Base-by-base conservation (phyloP, 2,797 vertebrate species). In the Hydrophis major region DNA sequence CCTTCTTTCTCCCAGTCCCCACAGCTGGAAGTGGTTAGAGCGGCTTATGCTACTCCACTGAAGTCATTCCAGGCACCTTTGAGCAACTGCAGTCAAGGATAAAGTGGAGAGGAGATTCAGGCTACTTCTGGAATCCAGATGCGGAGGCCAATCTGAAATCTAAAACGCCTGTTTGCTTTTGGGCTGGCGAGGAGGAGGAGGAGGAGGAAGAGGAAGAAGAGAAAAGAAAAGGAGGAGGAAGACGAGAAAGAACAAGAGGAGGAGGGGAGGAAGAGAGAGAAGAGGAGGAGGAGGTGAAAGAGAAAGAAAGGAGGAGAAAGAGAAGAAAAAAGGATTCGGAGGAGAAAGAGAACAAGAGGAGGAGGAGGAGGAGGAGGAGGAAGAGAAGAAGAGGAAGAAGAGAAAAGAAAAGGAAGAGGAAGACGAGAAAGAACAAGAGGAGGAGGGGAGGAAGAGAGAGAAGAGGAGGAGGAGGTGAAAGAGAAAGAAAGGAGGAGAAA, bases 11-110 rank as follows among this genome's bases (percentile, higher is more conserved):
- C 89, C 94, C 95, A 94, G 91, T 91, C 90, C 89, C 93, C 90
- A 89, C 98, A 99, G 98, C 98, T 98, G 98, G 97, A 98, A 97
- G 97, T 98, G 95, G 97, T 98, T 98, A 98, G 96, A 97, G 94
- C 32, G 93, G 95, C 94, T 97, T 96, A 95, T 95, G 97, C 96
- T 96, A 96, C 95, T 95, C 96, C 97, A 97, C 96, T 96, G 96
- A 96, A 96, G 94, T 96, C 96, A 93, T 95, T 97, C 90, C 92
- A 95, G 96, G 96, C 93, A 89, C 90, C 87, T 91, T 53, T n/a
- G 50, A 91, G 87, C 57, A 89, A 93, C 89, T 25, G 0, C 66
- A 91, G 93, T 90, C 86, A 90, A 69, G 53, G 59, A 87, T 63
- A 91, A 14, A 27, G 37, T 12, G 95, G 55, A 87, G 89, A 59